Conservation (phyloP, 2,888 invertebrate genomes). For the Chymomyza caudatula region DNA sequence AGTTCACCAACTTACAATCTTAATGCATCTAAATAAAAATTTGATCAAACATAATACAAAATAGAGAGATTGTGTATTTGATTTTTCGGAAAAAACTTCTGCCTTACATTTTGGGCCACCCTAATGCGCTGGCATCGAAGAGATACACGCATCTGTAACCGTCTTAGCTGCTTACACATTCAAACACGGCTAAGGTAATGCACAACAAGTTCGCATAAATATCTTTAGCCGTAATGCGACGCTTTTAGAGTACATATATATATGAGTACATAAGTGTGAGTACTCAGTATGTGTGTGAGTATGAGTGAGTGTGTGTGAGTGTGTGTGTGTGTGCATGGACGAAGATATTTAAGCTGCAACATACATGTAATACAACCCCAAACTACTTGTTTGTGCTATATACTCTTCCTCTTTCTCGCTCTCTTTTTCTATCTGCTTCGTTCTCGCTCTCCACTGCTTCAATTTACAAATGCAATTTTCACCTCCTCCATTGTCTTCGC, state of each 20-base stretch:
- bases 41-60: too few species aligned
- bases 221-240: conserved; percentile 29
- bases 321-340: background rate
- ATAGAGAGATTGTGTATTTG: too few species aligned
- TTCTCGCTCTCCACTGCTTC: background rate
- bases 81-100: too few species aligned
- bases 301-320: background rate
- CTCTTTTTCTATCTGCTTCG: background rate
- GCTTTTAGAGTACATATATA: conserved; percentile 36
- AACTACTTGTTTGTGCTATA: conserved; percentile 20
- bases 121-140: background rate
- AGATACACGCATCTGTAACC: background rate
- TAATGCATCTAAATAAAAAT: too few species aligned
- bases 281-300: background rate
- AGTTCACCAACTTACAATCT: too few species aligned
- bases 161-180: background rate
- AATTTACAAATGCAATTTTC: conserved; percentile 49
- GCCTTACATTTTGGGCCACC: background rate
- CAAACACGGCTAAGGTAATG: background rate
- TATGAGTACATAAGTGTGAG: conserved; percentile 13
- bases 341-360: conserved; percentile 46
- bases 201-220: conserved; percentile 48
- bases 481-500: conserved; percentile 47
- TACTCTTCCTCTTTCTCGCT: background rate
- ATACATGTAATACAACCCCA: conserved; percentile 40